Base-by-base conservation (phyloP, 2,888 invertebrate species). In the Neria commutata region DNA sequence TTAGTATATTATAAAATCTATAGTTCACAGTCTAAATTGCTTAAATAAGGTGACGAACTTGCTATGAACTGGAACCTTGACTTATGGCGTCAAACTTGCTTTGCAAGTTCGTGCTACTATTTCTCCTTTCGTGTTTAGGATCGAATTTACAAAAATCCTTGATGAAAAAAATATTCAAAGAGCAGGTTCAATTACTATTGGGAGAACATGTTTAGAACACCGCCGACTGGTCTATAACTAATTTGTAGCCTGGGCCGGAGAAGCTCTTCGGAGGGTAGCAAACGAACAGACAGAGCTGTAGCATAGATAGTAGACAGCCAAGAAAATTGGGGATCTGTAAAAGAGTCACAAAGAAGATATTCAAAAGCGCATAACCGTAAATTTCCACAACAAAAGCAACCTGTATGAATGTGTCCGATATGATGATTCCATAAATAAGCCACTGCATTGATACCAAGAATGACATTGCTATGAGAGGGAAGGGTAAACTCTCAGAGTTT, bases 401-500 rank as follows among this genome's bases (percentile, higher is more conserved):
- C 85, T 89, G 87, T 71, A 96, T 87, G 83, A 90, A 95, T 46
- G 84, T 78, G 81, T 97, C 95, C 52, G 88, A 83, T 65, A 92
- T 85, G 48, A 95, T 82, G 52, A 87, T 78, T 26, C 96, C 96
- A 83, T 96, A 97, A 1, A 89, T 77, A 65, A 89, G 87, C 96
- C 97, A 97, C 69, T 93, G 88, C 23, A 87, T 81, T 8, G 91
- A 91, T 5, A 94, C 92, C 53, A 93, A 81, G 77, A 95, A 91
- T 34, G 92, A 91, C 76, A 91, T 88, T 42, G 91, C 81, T 77
- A 95, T 95, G 74, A 96, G 85, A 3, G 93, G 91, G 77, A 94
- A 91, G 25, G 96, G 95, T 70, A 97, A 84, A 77, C 90, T 91
- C 72, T 94, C 94, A 0, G 94, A 89, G 77, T 87, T 92, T 79